Base-by-base conservation (phyloP, 2,797 vertebrate species). In the Spatula versicolor region DNA sequence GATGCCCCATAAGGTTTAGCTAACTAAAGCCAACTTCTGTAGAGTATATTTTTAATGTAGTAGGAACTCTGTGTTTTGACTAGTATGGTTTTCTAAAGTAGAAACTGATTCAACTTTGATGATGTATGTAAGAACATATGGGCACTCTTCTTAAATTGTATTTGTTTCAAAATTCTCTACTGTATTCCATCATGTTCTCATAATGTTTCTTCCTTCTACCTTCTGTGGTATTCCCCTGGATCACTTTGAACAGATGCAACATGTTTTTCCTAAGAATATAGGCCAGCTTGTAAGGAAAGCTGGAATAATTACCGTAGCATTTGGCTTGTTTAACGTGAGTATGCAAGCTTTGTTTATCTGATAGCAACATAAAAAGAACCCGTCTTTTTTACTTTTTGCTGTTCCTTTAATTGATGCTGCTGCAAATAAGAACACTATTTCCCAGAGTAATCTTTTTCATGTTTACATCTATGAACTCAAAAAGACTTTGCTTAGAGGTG, bases 101-200 rank as follows among this genome's bases (percentile, higher is more conserved):
- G 73, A 85, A 86, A 58, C 75, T 20, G 71, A 90, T 82, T 33
- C 0, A 4, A 18, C 76, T 92, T 91, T 90, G 80, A 46, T 72
- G 22, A 63, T 77, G 13, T 60, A 82, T 26, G 7, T 84, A 84
- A 68, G 74, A 94, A 86, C 80, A 95, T 94, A 95, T 46, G 91
- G 91, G 58, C 17, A 71, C 46, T 80, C 50, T 92, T 79, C 86
- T 92, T 79, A 91, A 93, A 78, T 62, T 31, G 22, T 85, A 84
- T 92, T 91, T 95, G 69, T 92, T 94, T 96, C 87, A 90, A 93
- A 94, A 95, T 96, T 94, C 73, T 88, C 62, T 74, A 93, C 75
- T 41, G 72, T 43, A 89, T 87, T 93, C 82, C 58, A 93, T 45
- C 90, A 89, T 95, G 60, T 84, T 94, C 95, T 94, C 52, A 62